Evolutionary conservation across 2,888 invertebrate genomes (phyloP).

Genomic region (Nomada fucata): DNA sequence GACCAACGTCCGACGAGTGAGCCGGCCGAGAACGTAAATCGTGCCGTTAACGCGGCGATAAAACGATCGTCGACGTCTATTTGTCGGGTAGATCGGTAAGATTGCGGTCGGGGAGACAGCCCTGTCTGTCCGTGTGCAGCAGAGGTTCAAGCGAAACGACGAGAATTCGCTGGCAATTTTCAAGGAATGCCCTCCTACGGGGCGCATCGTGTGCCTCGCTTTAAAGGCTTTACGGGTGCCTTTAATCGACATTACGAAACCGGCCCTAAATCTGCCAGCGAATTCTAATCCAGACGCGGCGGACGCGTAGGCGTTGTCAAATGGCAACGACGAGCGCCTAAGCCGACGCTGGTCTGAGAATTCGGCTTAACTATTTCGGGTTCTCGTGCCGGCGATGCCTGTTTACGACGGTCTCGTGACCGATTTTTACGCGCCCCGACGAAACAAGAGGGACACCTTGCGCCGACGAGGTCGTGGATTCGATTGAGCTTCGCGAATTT

Average conservation of each 20-base stretch:
- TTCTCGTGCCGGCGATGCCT: constrained; percentile 57
- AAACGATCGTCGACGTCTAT: constrained; percentile 22
- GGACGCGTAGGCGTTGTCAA: constrained; percentile 68
- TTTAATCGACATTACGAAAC: constrained; percentile 60
- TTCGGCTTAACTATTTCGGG: constrained; percentile 69
- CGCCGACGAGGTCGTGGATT: too few relatives aligned
- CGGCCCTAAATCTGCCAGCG: constrained; percentile 58
- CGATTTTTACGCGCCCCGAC: constrained; percentile 55
- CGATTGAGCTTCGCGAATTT: too few relatives aligned
- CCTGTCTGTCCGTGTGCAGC: background rate
- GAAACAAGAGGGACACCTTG: constrained; percentile 5
- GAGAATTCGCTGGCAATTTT: constrained; percentile 1
- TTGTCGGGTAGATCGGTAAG: constrained; percentile 12
- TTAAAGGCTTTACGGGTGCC: constrained; percentile 12
- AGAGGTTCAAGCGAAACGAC: background rate
- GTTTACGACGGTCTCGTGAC: constrained; percentile 61
- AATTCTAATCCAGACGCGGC: constrained; percentile 63
- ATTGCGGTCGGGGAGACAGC: background rate
- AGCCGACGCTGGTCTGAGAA: constrained; percentile 66
- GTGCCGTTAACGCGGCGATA: constrained; percentile 11
- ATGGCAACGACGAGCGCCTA: constrained; percentile 67
- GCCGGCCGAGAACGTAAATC: background rate
- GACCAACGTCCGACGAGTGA: background rate
- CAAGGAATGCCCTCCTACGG: background rate
- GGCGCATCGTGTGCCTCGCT: background rate